These are phyloP conservation scores for Microtus pennsylvanicus DNA, from an alignment of 2,113 vertebrate genomes.

Conservation along the genomic window DNA sequence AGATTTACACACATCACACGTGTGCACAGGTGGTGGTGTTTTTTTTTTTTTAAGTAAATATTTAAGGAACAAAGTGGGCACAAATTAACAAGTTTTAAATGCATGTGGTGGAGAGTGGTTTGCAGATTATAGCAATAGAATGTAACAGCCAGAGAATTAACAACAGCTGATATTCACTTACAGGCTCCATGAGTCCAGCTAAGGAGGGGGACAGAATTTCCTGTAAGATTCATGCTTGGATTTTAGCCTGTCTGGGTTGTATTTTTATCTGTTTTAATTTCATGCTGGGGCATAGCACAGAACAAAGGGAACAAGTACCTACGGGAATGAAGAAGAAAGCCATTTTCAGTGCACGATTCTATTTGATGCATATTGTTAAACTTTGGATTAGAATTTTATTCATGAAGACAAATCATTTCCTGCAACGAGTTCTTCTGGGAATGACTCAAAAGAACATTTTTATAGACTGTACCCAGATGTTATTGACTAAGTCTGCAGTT, in stretches of 20 bases:
- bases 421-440: background rate
- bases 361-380: background rate
- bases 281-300: background rate
- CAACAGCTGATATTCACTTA: background rate
- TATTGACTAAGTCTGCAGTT: background rate
- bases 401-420: background rate
- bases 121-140: background rate
- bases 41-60: background rate
- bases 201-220: background rate
- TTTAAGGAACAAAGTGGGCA: background rate
- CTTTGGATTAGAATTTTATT: background rate
- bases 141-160: background rate
- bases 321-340: background rate
- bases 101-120: background rate
- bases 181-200: no score
- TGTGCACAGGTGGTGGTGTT: background rate
- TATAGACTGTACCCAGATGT: background rate
- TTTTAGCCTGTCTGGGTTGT: background rate
- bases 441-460: constrained; percentile 26
- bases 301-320: background rate
- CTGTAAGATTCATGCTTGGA: background rate
- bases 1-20: background rate
- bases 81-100: background rate
- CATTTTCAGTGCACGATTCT: background rate
- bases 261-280: background rate